These are phyloP conservation scores for Ruditapes philippinarum DNA, from an alignment of 1,140 invertebrate species.

Conservation along the genomic window DNA sequence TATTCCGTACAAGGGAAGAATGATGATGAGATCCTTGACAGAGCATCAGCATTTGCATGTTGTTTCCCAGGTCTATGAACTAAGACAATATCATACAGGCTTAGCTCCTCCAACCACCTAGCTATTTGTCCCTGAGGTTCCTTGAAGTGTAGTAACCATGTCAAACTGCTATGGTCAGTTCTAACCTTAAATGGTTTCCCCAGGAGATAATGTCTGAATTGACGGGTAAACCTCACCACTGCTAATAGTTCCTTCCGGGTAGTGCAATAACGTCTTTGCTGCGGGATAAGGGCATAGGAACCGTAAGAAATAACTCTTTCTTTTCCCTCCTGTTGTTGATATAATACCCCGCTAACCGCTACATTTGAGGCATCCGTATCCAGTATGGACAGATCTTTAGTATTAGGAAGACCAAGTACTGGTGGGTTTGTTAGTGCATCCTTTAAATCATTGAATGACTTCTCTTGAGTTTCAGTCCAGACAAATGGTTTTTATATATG, in stretches of 20 bases:
- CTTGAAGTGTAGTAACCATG: slow-evolving; percentile 48
- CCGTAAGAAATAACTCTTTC: slow-evolving; percentile 73
- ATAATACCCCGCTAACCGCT: slow-evolving; percentile 76
- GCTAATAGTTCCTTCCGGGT: slow-evolving; percentile 44
- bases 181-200: neutral
- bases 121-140: slow-evolving; percentile 69
- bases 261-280: slow-evolving; percentile 87
- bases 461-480: slow-evolving; percentile 59
- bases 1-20: neutral
- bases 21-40: slow-evolving; percentile 62
- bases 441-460: slow-evolving; percentile 69
- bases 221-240: slow-evolving; percentile 34
- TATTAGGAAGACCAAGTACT: slow-evolving; percentile 44
- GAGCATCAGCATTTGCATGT: slow-evolving; percentile 78
- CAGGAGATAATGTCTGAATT: slow-evolving; percentile 39
- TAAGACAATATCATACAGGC: slow-evolving; percentile 74
- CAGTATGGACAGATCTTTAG: slow-evolving; percentile 65
- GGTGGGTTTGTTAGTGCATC: slow-evolving; percentile 24
- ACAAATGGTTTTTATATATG: too few species aligned
- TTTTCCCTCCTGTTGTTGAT: slow-evolving; percentile 73
- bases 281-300: slow-evolving; percentile 55
- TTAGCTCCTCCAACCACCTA: slow-evolving; percentile 75
- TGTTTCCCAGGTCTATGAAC: slow-evolving; percentile 68
- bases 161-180: slow-evolving; percentile 23
- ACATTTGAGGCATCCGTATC: slow-evolving; percentile 71